These are phyloP conservation scores for Aphis gossypii DNA, from an alignment of 1,140 invertebrate species.

Conservation along the genomic window DNA sequence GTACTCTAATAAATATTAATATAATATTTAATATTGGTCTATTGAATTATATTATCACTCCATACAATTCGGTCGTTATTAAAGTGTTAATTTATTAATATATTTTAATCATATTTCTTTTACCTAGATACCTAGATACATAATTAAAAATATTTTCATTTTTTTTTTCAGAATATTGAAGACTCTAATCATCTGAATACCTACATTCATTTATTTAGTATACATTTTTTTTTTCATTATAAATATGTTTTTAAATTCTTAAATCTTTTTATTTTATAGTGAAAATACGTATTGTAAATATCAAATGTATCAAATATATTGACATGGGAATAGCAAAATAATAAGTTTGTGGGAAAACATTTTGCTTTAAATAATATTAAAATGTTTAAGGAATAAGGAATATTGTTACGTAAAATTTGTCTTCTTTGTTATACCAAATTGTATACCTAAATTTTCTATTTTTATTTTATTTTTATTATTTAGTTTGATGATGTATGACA, in stretches of 20 bases:
- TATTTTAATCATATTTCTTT: too few species aligned
- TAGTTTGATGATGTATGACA: neutral
- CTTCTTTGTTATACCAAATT: neutral
- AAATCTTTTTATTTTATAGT: neutral
- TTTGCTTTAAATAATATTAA: neutral
- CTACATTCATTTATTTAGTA: neutral
- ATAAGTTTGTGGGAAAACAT: neutral
- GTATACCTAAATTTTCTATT: neutral
- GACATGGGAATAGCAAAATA: neutral
- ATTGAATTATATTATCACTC: too few species aligned
- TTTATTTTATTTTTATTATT: too few species aligned
- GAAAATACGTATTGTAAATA: neutral
- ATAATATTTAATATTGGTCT: too few species aligned
- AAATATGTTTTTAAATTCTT: neutral
- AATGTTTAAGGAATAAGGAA: neutral
- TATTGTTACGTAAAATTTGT: neutral
- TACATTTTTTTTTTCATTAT: neutral
- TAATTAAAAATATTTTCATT: neutral
- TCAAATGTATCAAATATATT: neutral
- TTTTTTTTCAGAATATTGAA: neutral
- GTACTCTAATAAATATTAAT: too few species aligned
- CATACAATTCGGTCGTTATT: too few species aligned
- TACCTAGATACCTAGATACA: neutral
- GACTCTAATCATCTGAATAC: neutral
- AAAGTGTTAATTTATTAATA: too few species aligned